Conservation (phyloP, 2,888 invertebrate genomes). For the Melikaiella ostensackeni region DNA sequence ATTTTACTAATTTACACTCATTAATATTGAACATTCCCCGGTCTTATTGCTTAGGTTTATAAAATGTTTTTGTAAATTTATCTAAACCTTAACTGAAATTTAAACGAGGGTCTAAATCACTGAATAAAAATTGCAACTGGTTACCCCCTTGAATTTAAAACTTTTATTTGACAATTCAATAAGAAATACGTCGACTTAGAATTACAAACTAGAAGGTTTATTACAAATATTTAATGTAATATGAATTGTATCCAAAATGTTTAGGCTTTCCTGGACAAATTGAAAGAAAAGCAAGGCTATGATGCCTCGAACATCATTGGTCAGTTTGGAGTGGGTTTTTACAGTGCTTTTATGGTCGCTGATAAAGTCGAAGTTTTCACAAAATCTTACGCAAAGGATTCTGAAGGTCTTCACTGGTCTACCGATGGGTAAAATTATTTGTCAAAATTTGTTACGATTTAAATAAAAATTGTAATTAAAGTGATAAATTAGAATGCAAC, state of each 20-base stretch:
- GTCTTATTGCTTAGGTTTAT: too few species aligned
- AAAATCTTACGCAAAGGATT: slow-evolving; percentile 82
- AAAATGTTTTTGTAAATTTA: too few species aligned
- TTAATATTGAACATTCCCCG: too few species aligned
- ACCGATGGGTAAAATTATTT: slow-evolving; percentile 88
- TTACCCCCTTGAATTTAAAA: too few species aligned
- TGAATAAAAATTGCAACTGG: too few species aligned
- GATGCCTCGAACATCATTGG: slow-evolving; percentile 91
- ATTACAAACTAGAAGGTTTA: too few species aligned
- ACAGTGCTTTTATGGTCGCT: slow-evolving; percentile 98
- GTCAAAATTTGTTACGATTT: slow-evolving; percentile 17
- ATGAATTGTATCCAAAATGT: not conserved
- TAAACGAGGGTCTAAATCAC: too few species aligned
- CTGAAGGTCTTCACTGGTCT: slow-evolving; percentile 90
- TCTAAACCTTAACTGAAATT: too few species aligned
- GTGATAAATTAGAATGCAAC: not conserved
- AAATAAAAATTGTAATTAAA: slow-evolving; percentile 27
- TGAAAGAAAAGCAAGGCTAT: slow-evolving; percentile 84
- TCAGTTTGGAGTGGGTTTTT: slow-evolving; percentile 99
- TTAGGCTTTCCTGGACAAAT: slow-evolving; percentile 90
- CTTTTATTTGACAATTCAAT: too few species aligned
- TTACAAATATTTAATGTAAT: slow-evolving; percentile 23
- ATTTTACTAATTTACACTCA: too few species aligned
- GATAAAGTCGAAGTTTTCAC: slow-evolving; percentile 96
- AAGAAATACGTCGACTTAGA: too few species aligned